Percentiles rank a stretch among this genome's conserved stretches.
These are phyloP conservation scores for Bathynomus jamesi DNA, from an alignment of 1,140 invertebrate genomes.

Conservation along the genomic window DNA sequence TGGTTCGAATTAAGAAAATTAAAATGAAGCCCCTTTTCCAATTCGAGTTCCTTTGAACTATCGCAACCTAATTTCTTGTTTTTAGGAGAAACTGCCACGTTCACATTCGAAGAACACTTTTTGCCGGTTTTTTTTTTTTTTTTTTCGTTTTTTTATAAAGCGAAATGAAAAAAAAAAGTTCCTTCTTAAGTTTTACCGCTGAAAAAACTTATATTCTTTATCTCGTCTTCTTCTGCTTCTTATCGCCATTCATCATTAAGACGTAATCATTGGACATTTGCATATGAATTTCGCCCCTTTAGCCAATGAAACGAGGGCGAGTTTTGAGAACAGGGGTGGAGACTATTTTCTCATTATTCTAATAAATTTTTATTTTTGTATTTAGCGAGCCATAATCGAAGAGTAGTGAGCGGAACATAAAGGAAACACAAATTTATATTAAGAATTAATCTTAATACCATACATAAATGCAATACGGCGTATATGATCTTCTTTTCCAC, in stretches of 20 bases:
- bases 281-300: conserved; percentile 33
- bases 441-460: no score
- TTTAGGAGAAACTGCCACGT: conserved; percentile 27
- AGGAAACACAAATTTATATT: no score
- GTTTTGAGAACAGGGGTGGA: conserved; percentile 12
- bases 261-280: conserved; percentile 31
- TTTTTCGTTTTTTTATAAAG: neutral
- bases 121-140: conserved; percentile 13
- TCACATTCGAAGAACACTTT: conserved; percentile 17
- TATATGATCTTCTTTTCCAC: no score
- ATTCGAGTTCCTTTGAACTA: conserved; percentile 33
- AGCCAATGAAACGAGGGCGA: conserved; percentile 11
- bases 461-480: no score
- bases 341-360: no score
- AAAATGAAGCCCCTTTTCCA: conserved; percentile 23
- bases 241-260: conserved; percentile 33
- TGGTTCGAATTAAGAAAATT: conserved; percentile 32
- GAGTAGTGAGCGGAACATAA: no score
- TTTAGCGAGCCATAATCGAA: no score
- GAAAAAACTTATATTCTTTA: no score
- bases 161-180: neutral
- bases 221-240: neutral
- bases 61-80: conserved; percentile 34
- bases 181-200: no score
- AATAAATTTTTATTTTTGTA: no score